phyloP scores from a whole-genome alignment of 2,797 vertebrate species.

The Selene dorsalis region DNA sequence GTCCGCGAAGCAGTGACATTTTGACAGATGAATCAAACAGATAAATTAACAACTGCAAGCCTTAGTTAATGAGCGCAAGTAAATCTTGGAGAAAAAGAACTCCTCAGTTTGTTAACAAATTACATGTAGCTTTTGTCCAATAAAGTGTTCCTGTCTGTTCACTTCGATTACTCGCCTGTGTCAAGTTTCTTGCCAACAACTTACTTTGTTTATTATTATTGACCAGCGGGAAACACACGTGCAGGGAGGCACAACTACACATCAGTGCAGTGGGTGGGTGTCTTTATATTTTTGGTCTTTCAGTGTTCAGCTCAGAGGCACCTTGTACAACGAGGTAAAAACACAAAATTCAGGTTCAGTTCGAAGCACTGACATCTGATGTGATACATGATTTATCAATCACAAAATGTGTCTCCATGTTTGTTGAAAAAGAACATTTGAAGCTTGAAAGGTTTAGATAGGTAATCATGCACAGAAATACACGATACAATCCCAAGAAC shows the following conservation, averaged over 20 bases:
- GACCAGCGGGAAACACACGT: constrained; percentile 15
- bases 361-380: background rate
- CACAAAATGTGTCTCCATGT: background rate
- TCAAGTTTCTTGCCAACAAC: constrained; percentile 22
- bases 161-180: constrained; percentile 20
- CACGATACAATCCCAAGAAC: background rate
- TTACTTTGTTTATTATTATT: constrained; percentile 20
- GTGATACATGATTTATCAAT: background rate
- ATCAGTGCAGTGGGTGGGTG: background rate
- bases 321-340: constrained; percentile 5
- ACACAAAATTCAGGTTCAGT: background rate
- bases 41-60: constrained; percentile 28
- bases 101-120: constrained; percentile 7
- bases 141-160: constrained; percentile 22
- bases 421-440: background rate
- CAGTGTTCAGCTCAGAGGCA: constrained; percentile 12
- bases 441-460: background rate
- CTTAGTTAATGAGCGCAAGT: constrained; percentile 36
- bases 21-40: constrained; percentile 34
- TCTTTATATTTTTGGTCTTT: constrained; percentile 10
- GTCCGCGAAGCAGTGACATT: constrained; percentile 24
- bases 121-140: constrained; percentile 23
- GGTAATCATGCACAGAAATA: background rate
- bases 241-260: constrained; percentile 25
- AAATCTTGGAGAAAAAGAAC: constrained; percentile 6